These are phyloP conservation scores for Lepilemur ruficaudatus DNA, from an alignment of 2,797 vertebrate species.

Conservation along the genomic window DNA sequence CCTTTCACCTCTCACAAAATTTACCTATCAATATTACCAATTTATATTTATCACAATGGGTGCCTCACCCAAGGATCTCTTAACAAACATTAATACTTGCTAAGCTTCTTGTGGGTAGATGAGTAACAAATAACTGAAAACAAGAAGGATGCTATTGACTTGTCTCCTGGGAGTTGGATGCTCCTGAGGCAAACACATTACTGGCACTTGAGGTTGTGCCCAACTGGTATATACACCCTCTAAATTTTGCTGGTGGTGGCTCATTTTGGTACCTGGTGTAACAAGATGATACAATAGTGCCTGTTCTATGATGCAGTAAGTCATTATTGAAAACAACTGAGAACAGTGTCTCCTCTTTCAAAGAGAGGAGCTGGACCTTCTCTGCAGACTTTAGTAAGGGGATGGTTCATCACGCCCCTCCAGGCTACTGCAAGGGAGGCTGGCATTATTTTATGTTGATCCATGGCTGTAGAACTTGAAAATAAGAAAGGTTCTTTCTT, in stretches of 20 bases:
- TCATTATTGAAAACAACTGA: not conserved
- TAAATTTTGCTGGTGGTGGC: not conserved
- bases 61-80: not conserved
- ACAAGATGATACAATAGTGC: not conserved
- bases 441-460: not conserved
- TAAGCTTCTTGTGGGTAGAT: not conserved
- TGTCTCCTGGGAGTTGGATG: not conserved
- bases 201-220: not conserved
- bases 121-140: not conserved
- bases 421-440: not conserved
- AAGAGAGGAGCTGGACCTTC: not conserved
- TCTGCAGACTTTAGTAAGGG: not conserved
- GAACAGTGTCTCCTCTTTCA: not conserved
- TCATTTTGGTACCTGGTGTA: not conserved
- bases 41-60: slow-evolving; percentile 6
- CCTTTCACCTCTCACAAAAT: no score
- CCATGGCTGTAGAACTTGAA: not conserved
- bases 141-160: not conserved
- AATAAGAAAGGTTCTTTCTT: not conserved
- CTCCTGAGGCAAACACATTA: not conserved
- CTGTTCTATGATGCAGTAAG: not conserved
- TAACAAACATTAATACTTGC: not conserved
- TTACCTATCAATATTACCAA: not conserved
- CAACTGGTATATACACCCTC: not conserved
- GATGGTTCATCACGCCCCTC: not conserved